Base-by-base conservation (phyloP, 2,888 invertebrate species). In the Eupithecia inturbata region DNA sequence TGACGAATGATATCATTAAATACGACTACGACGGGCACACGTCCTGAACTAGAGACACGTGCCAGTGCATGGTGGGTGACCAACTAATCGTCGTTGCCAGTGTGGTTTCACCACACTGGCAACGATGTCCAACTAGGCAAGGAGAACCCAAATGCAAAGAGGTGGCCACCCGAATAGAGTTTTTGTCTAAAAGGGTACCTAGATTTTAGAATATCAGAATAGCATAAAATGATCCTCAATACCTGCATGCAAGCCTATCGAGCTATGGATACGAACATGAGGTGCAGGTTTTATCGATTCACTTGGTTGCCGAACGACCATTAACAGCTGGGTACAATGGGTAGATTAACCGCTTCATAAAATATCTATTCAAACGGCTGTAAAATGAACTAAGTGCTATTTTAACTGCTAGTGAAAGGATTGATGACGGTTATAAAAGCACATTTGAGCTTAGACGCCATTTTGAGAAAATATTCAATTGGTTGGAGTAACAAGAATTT, bases 311-410 rank as follows among this genome's bases (percentile, higher is more conserved):
- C 36, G 60, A 60, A 26, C 60, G 49, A 66, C 68, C 33, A 45
- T 64, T 22, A 22, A 26, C 71, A 70, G 16, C 49, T 49, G 19
- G 28, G 2, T 62, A 31, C 28, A 31, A 62, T 19, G 28, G 67
- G 22, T 57, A 41, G 45, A 71, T 71, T 68, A 71, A 71, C 69
- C 66, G 49, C 60, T 64, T 68, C 41, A 62, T 53, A 67, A 71
- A 71, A 67, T 14, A 39, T 36, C 68, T 26, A 70, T 72, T 60
- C 26, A 68, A 64, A 60, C 26, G 64, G 68, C 60, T 66, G 66
- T 72, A 72, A 72, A 63, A 39, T 57, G 60, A 67, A 31, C 67
- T 31, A 49, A 69, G 75, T 72, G 72, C 41, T 75, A 70, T 67
- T 72, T 69, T 70, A 72, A 72, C 62, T 53, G 72, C 68, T 60